phyloP scores from a whole-genome alignment of 2,888 invertebrate species.

The Epirrhoe tristata region DNA sequence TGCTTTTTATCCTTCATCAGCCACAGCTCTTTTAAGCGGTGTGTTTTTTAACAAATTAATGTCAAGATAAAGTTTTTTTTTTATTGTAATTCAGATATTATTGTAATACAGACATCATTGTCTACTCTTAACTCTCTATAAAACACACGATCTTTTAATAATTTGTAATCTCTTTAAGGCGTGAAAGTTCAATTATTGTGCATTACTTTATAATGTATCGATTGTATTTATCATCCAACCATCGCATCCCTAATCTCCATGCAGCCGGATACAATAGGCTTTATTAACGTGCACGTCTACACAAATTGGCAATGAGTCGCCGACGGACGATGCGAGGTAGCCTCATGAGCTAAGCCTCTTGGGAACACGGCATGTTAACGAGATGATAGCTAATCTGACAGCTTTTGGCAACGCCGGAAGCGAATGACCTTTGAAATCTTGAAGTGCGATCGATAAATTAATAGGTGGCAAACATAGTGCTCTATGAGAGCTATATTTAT shows the following conservation, averaged over 20 bases:
- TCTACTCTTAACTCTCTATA: too few species aligned
- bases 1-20: too few species aligned
- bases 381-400: constrained; percentile 20
- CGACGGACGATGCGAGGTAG: constrained; percentile 21
- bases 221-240: constrained; percentile 31
- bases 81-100: too few species aligned
- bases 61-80: too few species aligned
- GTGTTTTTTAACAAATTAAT: too few species aligned
- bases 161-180: background rate
- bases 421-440: constrained; percentile 1
- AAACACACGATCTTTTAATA: too few species aligned
- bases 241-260: constrained; percentile 62
- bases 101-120: too few species aligned
- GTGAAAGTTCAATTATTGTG: background rate
- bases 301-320: constrained; percentile 76
- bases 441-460: background rate
- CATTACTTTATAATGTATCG: background rate
- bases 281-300: constrained; percentile 76
- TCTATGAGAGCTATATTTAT: too few species aligned
- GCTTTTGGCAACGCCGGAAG: constrained; percentile 11
- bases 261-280: constrained; percentile 74
- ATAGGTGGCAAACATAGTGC: background rate
- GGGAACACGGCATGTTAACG: constrained; percentile 17
- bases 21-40: too few species aligned
- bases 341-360: constrained; percentile 29